Base-by-base conservation (phyloP, 1,140 invertebrate species). In the Drosophila ercepeae region DNA sequence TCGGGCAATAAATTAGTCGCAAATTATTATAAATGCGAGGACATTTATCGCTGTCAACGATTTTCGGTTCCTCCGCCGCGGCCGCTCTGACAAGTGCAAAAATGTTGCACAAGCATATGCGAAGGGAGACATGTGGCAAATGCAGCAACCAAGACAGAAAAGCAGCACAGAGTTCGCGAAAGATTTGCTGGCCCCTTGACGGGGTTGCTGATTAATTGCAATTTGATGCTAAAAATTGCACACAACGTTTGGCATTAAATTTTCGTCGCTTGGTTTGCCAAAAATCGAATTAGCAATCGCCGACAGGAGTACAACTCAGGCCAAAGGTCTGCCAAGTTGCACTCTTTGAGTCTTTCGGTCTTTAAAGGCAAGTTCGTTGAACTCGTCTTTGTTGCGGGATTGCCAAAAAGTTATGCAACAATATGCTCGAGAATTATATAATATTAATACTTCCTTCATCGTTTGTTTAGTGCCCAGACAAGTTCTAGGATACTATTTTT, bases 181-280 rank as follows among this genome's bases (percentile, higher is more conserved):
- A 60, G 57, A 71, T 42, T 60, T 46, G 50, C 50, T 46, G 75
- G 68, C 25, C 57, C 45, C 57, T 52, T 72, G 55, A 27, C 29
- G 60, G 23, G 55, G 57, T 75, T 36, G 16, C 60, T 74, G 82
- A 86, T 88, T 86, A 86, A 86, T 86, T 86, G 73, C 81, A 70
- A 86, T 86, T 86, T 88, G 73, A 86, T 88, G 81, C 81, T 86
- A 86, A 86, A 84, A 88, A 86, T 86, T 84, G 81, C 72, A 63
- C 36, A 27, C 36, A 32, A 19, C 41, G 14, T 67, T 65, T 74
- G 75, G 61, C 54, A 63, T 68, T 65, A 58, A 55, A 69, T 69
- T 75, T 61, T 42, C n/a, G 27, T 53, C 32, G 13, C 42, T 36
- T 13, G 64, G 46, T 1, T 45, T 55, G 64, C 65, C 74, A 72